These are phyloP conservation scores for Diarsia brunnea DNA, from an alignment of 2,888 invertebrate species.

Conservation along the genomic window DNA sequence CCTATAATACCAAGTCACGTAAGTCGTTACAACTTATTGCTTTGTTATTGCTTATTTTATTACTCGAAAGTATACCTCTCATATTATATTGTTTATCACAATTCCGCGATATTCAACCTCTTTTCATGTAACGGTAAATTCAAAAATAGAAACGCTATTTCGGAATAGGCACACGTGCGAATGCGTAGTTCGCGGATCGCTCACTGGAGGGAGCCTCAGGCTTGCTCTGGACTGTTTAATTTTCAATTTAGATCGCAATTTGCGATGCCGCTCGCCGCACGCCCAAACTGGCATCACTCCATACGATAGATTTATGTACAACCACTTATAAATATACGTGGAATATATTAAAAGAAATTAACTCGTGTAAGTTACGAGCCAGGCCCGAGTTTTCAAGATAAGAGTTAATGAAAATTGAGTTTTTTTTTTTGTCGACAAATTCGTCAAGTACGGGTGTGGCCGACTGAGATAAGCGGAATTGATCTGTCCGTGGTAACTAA, in stretches of 20 bases:
- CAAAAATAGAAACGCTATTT: constrained; percentile 46
- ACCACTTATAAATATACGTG: constrained; percentile 72
- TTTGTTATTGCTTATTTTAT: constrained; percentile 51
- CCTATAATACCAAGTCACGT: constrained; percentile 44
- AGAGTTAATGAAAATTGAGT: constrained; percentile 86
- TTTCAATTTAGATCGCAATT: constrained; percentile 92
- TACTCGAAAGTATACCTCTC: constrained; percentile 37
- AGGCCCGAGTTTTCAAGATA: constrained; percentile 79
- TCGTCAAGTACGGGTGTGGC: constrained; percentile 78
- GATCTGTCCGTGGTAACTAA: constrained; percentile 75
- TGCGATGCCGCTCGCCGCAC: constrained; percentile 87
- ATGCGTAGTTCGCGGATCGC: constrained; percentile 53
- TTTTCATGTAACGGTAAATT: constrained; percentile 48
- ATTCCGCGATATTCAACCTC: constrained; percentile 56
- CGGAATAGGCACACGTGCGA: constrained; percentile 51
- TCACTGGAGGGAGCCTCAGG: constrained; percentile 56
- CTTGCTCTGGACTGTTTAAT: constrained; percentile 85
- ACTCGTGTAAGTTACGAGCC: constrained; percentile 86
- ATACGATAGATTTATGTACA: constrained; percentile 88
- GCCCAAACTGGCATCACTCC: constrained; percentile 89
- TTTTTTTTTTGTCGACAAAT: constrained; percentile 84
- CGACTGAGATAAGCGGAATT: constrained; percentile 82
- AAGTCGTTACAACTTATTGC: constrained; percentile 36
- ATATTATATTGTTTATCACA: constrained; percentile 51
- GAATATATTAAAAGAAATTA: constrained; percentile 89